Percentiles rank a stretch among this genome's conserved stretches.
phyloP scores from a whole-genome alignment of 2,888 invertebrate species.

The Eretmocerus hayati region DNA sequence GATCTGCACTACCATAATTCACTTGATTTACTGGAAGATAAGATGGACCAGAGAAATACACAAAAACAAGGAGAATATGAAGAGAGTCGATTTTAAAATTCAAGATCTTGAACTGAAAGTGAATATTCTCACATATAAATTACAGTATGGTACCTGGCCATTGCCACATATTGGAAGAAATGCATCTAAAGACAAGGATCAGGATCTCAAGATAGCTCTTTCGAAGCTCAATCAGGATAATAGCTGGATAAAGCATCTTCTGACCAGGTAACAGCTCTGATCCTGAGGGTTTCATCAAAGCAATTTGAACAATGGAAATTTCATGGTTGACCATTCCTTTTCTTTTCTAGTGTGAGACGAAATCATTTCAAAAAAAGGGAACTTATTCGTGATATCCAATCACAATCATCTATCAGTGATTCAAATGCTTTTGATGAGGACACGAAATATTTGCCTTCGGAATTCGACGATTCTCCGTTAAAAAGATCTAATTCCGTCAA shows the following conservation, averaged over 20 bases:
- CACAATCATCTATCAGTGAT: neutral
- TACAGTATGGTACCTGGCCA: constrained; percentile 40
- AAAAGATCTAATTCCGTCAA: too few species aligned
- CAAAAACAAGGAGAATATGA: constrained; percentile 27
- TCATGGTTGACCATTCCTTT: too few species aligned
- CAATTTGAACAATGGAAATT: neutral
- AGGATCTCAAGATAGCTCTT: constrained; percentile 28
- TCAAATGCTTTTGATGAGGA: neutral
- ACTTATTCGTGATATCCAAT: neutral
- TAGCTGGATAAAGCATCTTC: constrained; percentile 29
- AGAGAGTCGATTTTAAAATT: constrained; percentile 31
- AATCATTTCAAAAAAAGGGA: neutral
- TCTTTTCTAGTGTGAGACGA: neutral
- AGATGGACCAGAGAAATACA: constrained; percentile 23
- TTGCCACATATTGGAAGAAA: constrained; percentile 28
- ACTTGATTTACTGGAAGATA: constrained; percentile 28
- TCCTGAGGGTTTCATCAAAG: neutral
- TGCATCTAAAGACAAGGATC: constrained; percentile 21
- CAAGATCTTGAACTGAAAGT: constrained; percentile 39
- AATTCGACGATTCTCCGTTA: too few species aligned
- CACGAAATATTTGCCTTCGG: neutral
- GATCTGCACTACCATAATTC: constrained; percentile 26
- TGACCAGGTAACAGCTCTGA: constrained; percentile 27
- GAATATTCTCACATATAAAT: constrained; percentile 38
- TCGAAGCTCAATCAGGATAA: constrained; percentile 30